phyloP scores from a whole-genome alignment of 2,113 vertebrate species.

The Oreotrochilus melanogaster region DNA sequence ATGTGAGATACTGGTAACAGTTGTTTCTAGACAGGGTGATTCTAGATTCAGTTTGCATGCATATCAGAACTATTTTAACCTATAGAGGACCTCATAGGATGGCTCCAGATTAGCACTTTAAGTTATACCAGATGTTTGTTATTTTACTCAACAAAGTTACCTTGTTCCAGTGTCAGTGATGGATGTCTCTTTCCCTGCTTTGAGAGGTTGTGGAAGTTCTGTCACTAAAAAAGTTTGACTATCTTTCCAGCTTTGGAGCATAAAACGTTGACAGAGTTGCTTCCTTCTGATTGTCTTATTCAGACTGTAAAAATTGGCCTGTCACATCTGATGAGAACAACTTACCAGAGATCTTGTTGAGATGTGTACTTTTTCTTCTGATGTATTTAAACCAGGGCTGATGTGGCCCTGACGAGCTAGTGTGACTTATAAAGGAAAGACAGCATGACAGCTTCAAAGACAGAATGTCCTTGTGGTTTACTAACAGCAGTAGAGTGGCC shows the following conservation, averaged over 20 bases:
- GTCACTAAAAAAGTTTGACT: not conserved
- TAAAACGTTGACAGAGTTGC: not conserved
- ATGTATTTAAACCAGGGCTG: not conserved
- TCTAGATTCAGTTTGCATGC: not conserved
- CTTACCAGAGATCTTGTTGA: not conserved
- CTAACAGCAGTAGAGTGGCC: not conserved
- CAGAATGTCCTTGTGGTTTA: not conserved
- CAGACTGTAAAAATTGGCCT: not conserved
- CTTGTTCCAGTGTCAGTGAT: not conserved
- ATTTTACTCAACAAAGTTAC: not conserved
- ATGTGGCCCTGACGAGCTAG: not conserved
- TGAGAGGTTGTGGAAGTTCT: not conserved
- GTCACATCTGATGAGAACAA: not conserved
- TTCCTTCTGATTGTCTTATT: not conserved
- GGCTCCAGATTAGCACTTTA: not conserved
- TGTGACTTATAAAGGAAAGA: not conserved
- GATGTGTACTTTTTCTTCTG: not conserved
- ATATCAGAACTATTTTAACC: not conserved
- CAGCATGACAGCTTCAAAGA: not conserved
- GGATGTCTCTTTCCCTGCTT: not conserved
- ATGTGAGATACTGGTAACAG: not conserved
- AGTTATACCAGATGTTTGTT: not conserved
- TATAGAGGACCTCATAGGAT: not conserved
- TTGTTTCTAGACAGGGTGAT: not conserved
- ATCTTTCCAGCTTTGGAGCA: not conserved